phyloP scores from a whole-genome alignment of 2,797 vertebrate genomes.

The Hypotaenidia philippensis region DNA sequence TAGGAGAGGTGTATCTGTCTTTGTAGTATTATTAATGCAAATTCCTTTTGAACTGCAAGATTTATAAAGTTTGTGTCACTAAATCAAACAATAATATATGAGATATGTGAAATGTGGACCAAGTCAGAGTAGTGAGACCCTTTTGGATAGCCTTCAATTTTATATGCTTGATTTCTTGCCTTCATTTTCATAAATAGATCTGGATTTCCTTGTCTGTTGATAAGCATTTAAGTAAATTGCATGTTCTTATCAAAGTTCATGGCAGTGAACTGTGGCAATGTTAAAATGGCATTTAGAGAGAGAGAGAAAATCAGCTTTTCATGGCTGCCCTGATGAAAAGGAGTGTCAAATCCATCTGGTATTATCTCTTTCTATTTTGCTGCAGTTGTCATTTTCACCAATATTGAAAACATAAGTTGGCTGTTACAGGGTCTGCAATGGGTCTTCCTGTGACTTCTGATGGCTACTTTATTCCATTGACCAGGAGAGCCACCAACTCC shows the following conservation, averaged over 20 bases:
- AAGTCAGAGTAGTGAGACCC: not conserved
- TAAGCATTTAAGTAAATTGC: not conserved
- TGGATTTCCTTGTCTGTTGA: not conserved
- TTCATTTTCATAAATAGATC: not conserved
- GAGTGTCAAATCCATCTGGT: not conserved
- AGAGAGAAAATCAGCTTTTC: not conserved
- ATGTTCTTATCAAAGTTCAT: not conserved
- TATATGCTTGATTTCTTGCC: not conserved
- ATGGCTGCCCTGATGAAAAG: not conserved
- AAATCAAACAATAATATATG: not conserved
- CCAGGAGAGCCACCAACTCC: not conserved
- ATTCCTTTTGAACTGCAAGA: not conserved
- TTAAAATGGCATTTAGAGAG: not conserved
- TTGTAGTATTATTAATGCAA: conserved; percentile 15
- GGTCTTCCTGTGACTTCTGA: not conserved
- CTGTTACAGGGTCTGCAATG: not conserved
- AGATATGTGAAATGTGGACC: not conserved
- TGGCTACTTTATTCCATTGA: not conserved
- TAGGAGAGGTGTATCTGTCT: not conserved
- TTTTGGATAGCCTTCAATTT: not conserved
- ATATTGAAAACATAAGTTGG: not conserved
- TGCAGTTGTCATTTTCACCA: not conserved
- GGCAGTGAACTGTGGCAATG: not conserved
- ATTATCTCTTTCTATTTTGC: not conserved
- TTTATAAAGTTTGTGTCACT: not conserved